phyloP scores from a whole-genome alignment of 2,888 invertebrate species.

The Alviniconcha strummeri region DNA sequence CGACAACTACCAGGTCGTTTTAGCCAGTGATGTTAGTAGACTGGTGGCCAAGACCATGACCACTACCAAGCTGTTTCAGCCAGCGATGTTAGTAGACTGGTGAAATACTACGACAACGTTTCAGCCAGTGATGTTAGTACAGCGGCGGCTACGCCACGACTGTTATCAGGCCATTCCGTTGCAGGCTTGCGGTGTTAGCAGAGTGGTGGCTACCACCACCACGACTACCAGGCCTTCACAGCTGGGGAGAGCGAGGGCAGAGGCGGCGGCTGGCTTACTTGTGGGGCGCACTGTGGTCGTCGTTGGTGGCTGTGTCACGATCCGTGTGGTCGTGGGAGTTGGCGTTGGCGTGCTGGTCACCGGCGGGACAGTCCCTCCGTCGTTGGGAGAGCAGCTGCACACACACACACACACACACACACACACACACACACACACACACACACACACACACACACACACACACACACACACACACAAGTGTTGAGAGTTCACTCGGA shows the following conservation, averaged over 20 bases:
- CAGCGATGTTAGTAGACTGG: too few relatives aligned
- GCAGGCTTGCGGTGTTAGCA: neutral
- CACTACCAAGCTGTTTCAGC: too few relatives aligned
- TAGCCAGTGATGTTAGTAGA: too few relatives aligned
- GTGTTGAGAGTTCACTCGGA: too few relatives aligned
- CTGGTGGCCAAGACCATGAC: too few relatives aligned
- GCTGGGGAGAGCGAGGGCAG: neutral
- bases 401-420: slow-evolving; percentile 8
- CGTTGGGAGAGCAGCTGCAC: neutral
- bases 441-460: neutral
- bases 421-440: slow-evolving; percentile 1
- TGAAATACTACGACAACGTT: too few relatives aligned
- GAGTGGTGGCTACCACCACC: neutral
- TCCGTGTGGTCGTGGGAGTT: neutral
- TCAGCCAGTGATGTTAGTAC: too few relatives aligned
- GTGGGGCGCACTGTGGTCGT: neutral
- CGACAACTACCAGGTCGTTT: too few relatives aligned
- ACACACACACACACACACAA: neutral
- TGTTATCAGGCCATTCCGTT: neutral
- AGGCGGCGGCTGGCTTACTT: neutral
- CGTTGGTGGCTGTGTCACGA: neutral
- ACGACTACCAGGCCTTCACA: neutral
- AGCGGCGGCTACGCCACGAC: too few relatives aligned
- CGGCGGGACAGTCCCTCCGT: neutral
- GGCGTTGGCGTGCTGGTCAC: neutral